phyloP scores from a whole-genome alignment of 92 coral and sea anemone species.

The Palythoa grandis region DNA sequence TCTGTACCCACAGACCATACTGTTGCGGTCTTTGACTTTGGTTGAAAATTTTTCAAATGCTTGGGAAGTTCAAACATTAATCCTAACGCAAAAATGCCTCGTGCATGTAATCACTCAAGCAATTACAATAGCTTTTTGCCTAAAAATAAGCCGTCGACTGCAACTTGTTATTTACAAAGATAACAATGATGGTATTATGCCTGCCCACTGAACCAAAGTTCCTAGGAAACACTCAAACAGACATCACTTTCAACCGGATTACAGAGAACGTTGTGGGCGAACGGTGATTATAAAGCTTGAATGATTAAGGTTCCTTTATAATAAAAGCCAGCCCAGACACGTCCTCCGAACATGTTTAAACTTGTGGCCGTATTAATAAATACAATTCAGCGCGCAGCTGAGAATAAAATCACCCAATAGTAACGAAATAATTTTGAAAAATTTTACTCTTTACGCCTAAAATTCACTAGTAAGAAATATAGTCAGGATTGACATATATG shows the following conservation, averaged over 20 bases:
- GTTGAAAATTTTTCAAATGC: constrained; percentile 23
- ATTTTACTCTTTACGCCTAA: not conserved
- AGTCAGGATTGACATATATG: not conserved
- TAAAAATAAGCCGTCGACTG: not conserved
- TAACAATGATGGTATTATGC: constrained; percentile 15
- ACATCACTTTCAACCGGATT: constrained; percentile 24
- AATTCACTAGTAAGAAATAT: not conserved
- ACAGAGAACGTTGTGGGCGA: constrained; percentile 8
- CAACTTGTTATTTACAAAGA: not conserved
- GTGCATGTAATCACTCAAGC: constrained; percentile 19
- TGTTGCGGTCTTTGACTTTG: not conserved
- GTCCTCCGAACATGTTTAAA: constrained; percentile 11
- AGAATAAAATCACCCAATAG: not conserved
- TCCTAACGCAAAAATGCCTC: constrained; percentile 11
- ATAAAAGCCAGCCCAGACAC: constrained; percentile 33
- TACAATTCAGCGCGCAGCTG: not conserved
- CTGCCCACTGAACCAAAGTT: constrained; percentile 32
- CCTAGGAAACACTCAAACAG: constrained; percentile 26
- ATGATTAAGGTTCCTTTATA: constrained; percentile 16
- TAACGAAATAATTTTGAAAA: not conserved
- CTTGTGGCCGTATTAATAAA: not conserved
- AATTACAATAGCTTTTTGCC: not conserved
- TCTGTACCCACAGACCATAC: not conserved
- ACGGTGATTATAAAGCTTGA: constrained; percentile 29
- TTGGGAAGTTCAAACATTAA: not conserved